Percentiles rank a stretch among this genome's conserved stretches.
Evolutionary conservation across 2,797 vertebrate genomes (phyloP).

Genomic region (Smutsia temminckii): DNA sequence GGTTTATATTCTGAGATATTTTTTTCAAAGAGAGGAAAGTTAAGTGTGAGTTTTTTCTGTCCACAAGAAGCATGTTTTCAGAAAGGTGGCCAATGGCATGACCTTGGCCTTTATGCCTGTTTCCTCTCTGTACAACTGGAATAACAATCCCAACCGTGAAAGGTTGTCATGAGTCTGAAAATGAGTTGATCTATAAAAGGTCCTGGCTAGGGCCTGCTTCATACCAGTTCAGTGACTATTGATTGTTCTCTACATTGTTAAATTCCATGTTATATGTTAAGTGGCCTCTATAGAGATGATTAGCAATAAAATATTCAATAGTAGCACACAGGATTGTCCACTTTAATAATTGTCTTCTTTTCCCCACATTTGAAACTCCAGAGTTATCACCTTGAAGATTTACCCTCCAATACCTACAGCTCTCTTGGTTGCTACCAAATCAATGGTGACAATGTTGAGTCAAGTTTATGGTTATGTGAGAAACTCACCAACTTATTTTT

Average conservation of each 20-base stretch:
- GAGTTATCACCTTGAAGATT: not conserved
- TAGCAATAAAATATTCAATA: not conserved
- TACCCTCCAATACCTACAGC: not conserved
- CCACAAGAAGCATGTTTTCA: not conserved
- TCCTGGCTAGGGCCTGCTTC: not conserved
- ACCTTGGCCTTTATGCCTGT: not conserved
- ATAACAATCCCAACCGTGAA: not conserved
- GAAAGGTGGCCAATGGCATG: not conserved
- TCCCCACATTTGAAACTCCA: not conserved
- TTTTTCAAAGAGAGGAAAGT: slow-evolving; percentile 34
- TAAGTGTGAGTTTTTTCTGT: not conserved
- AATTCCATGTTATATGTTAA: not conserved
- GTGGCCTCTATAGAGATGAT: not conserved
- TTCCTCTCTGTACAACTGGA: not conserved
- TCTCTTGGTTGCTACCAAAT: not conserved
- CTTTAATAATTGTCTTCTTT: not conserved
- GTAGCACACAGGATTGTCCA: not conserved
- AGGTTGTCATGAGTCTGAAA: not conserved
- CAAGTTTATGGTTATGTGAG: not conserved
- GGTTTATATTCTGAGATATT: slow-evolving; percentile 24
- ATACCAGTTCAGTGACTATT: slow-evolving; percentile 2
- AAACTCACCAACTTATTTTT: not conserved
- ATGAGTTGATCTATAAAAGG: not conserved
- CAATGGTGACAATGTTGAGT: not conserved
- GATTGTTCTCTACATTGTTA: slow-evolving; percentile 26